phyloP scores from a whole-genome alignment of 2,797 vertebrate genomes.

The Sebastes vulpes region DNA sequence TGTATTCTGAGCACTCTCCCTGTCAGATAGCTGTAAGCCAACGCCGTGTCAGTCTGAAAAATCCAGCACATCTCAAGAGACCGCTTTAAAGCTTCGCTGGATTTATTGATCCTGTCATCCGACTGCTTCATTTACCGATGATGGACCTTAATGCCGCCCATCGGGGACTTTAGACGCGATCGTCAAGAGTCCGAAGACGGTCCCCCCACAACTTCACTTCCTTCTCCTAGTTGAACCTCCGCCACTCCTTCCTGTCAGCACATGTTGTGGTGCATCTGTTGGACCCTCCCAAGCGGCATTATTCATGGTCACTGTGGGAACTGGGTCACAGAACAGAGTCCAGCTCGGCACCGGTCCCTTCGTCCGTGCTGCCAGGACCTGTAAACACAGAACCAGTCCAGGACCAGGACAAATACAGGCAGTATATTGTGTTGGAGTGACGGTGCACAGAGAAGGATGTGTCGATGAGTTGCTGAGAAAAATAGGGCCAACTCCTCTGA shows the following conservation, averaged over 20 bases:
- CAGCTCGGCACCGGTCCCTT: conserved; percentile 38
- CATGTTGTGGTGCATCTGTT: conserved; percentile 72
- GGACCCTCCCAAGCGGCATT: conserved; percentile 41
- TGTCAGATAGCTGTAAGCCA: conserved; percentile 7
- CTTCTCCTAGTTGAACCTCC: conserved; percentile 49
- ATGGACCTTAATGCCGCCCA: conserved; percentile 30
- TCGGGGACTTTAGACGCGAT: conserved; percentile 27
- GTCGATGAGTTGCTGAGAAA: background rate
- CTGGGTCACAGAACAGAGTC: conserved; percentile 63
- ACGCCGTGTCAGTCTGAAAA: conserved; percentile 17
- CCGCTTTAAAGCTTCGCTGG: conserved; percentile 19
- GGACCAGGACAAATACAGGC: conserved; percentile 5
- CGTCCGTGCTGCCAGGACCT: conserved; percentile 28
- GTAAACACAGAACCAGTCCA: conserved; percentile 35
- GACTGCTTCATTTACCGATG: conserved; percentile 18
- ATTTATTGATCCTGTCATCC: conserved; percentile 43
- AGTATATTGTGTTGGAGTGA: background rate
- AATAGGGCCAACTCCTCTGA: background rate
- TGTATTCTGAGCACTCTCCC: conserved; percentile 4
- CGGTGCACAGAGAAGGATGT: background rate
- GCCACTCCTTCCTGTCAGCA: conserved; percentile 58
- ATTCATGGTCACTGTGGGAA: conserved; percentile 71
- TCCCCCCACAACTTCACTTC: conserved; percentile 2
- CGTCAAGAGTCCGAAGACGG: conserved; percentile 21
- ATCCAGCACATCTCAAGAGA: conserved; percentile 25